These are phyloP conservation scores for Ditylenchus dipsaci DNA, from an alignment of 1,140 invertebrate genomes.

Conservation along the genomic window DNA sequence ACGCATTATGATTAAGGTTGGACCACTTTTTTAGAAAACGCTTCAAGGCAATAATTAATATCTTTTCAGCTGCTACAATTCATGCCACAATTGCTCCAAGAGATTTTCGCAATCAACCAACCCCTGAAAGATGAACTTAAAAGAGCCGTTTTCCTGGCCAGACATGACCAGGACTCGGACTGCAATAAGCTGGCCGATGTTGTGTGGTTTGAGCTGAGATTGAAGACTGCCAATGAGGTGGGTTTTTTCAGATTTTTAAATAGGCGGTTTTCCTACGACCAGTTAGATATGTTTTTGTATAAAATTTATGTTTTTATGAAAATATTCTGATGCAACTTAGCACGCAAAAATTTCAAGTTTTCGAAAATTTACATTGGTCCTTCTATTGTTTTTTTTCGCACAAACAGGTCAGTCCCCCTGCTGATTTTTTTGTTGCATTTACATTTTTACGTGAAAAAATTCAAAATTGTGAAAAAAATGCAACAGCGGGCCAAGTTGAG, in stretches of 20 bases:
- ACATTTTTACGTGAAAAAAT: too few species aligned
- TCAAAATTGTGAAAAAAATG: too few species aligned
- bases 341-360: too few species aligned
- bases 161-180: slow-evolving; percentile 58
- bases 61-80: slow-evolving; percentile 5
- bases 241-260: not conserved
- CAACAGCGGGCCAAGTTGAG: too few species aligned
- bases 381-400: too few species aligned
- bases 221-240: slow-evolving; percentile 13
- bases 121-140: slow-evolving; percentile 66
- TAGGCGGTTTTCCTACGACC: too few species aligned
- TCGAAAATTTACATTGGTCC: too few species aligned
- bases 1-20: slow-evolving; percentile 9
- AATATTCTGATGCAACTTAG: too few species aligned
- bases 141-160: slow-evolving; percentile 58
- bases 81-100: slow-evolving; percentile 2
- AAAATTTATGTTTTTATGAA: too few species aligned
- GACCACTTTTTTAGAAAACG: not conserved
- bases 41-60: not conserved
- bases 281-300: too few species aligned
- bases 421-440: too few species aligned
- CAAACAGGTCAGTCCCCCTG: too few species aligned
- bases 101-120: slow-evolving; percentile 61
- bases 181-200: slow-evolving; percentile 55
- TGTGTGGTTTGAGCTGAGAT: slow-evolving; percentile 23